These are phyloP conservation scores for Lithophane socia DNA, from an alignment of 2,888 invertebrate genomes.

Conservation along the genomic window DNA sequence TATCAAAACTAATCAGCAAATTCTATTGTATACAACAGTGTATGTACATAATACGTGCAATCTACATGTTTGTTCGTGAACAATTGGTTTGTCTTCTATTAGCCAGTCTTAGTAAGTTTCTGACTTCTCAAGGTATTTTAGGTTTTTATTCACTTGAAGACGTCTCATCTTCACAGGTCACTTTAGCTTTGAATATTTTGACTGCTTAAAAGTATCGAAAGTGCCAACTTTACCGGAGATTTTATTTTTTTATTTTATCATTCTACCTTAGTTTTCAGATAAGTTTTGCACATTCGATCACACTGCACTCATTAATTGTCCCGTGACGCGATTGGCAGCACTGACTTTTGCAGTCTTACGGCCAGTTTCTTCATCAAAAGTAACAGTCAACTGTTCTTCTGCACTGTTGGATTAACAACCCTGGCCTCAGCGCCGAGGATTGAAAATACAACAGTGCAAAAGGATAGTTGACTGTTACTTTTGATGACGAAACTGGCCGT, in stretches of 20 bases:
- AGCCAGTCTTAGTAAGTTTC: background rate
- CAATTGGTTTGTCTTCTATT: slow-evolving; percentile 11
- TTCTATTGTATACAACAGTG: slow-evolving; percentile 24
- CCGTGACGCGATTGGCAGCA: too few relatives aligned
- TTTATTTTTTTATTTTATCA: background rate
- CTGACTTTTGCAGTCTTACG: too few relatives aligned
- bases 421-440: too few relatives aligned
- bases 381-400: too few relatives aligned
- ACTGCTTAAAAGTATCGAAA: background rate
- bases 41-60: slow-evolving; percentile 26
- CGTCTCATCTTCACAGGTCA: slow-evolving; percentile 7
- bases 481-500: too few relatives aligned
- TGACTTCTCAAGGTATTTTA: background rate
- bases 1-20: slow-evolving; percentile 43
- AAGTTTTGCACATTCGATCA: background rate
- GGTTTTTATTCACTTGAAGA: background rate
- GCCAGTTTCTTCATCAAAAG: too few relatives aligned
- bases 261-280: background rate
- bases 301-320: too few relatives aligned
- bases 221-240: background rate
- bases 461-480: too few relatives aligned
- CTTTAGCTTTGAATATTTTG: slow-evolving; percentile 7
- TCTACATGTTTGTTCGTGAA: slow-evolving; percentile 35
- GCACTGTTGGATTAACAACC: too few relatives aligned
- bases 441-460: too few relatives aligned